phyloP scores from a whole-genome alignment of 2,113 vertebrate genomes.

The Cyphomyrus plagiostoma region DNA sequence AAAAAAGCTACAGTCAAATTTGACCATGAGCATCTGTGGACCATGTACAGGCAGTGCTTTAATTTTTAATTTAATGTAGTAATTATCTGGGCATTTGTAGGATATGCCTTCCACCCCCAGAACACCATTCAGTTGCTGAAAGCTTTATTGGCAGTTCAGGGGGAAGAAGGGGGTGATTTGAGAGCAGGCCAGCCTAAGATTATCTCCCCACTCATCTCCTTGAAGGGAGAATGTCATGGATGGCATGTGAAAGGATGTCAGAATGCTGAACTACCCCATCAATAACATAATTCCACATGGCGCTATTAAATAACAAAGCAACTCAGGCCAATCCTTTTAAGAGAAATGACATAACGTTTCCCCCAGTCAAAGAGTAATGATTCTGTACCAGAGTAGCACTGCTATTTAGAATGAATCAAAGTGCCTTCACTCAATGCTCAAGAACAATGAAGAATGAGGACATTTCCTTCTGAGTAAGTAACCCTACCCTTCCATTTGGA shows the following conservation, averaged over 20 bases:
- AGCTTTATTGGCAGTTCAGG: not conserved
- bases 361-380: constrained; percentile 19
- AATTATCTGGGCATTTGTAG: not conserved
- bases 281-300: constrained; percentile 21
- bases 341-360: not conserved
- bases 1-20: not conserved
- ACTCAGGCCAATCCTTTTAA: constrained; percentile 11
- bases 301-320: constrained; percentile 17
- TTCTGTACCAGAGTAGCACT: constrained; percentile 24
- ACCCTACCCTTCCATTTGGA: not conserved
- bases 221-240: constrained; percentile 4
- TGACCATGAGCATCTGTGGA: not conserved
- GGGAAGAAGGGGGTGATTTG: not conserved
- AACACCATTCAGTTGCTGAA: not conserved
- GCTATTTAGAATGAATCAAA: constrained; percentile 21
- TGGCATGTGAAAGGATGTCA: constrained; percentile 2
- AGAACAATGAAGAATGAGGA: constrained; percentile 6
- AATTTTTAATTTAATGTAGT: not conserved
- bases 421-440: not conserved
- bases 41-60: not conserved
- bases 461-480: not conserved
- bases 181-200: not conserved
- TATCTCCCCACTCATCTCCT: not conserved
- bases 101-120: not conserved
- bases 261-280: constrained; percentile 18